Evolutionary conservation across 1,140 invertebrate species (phyloP), one percentile per base, ranked within the genome.

Genomic region (Eriosoma lanigerum): DNA sequence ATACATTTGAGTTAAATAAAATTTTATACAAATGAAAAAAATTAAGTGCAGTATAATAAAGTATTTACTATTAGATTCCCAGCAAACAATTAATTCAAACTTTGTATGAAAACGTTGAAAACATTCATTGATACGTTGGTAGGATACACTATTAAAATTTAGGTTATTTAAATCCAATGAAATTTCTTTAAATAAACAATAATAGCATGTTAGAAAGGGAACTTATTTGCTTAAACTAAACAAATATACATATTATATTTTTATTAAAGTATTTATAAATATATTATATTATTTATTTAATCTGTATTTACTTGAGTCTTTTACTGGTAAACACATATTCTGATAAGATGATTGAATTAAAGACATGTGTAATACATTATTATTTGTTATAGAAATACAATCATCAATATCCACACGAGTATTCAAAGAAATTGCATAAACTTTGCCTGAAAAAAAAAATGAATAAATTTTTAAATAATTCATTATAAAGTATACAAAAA

Each of bases 71-170:
- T 60, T 26, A 48, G 75, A 52, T 78, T 78, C 75, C 75, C 75
- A 78, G 13, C 56, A 44, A 60, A 78, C 17, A 19, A 78, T 21
- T 1, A 78, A 46, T 6, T 78, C 38, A 48, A 78, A 78, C 19
- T 60, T 78, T 6, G 21, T 48, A 5, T 60, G 32, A 78, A 24
- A 60, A 46, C 32, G 21, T 60, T 62, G 21, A 60, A 78, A 78
- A 60, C 38, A 29, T 9, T 78, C 75, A 1, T 78, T 78, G 38
- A 78, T 78, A 29, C 75, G 75, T 19, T 78, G 75, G 46, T 62
- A 78, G 3, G 8, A 46, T 62, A 62, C 62, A 29, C 56, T 78
- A 62, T 24, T 62, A 3, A 62, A 56, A 12, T 58, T 46, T 46
- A 78, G 17, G 13, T 19, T 21, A 29, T 60, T 78, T 6, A 78